phyloP scores from a whole-genome alignment of 2,113 vertebrate genomes.

The Lucifuga dentata region DNA sequence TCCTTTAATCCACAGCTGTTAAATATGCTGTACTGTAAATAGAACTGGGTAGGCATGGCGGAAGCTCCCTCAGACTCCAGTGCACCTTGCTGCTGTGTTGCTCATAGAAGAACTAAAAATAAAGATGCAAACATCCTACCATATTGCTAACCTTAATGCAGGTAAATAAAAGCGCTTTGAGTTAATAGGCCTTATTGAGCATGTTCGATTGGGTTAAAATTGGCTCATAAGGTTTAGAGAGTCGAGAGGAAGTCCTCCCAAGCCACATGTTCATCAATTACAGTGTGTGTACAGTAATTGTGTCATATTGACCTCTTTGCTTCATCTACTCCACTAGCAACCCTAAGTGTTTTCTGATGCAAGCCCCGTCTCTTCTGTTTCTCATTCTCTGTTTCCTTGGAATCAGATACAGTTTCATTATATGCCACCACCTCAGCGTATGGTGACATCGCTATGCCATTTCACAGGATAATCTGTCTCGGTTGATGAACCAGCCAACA shows the following conservation, averaged over 20 bases:
- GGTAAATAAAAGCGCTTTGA: slow-evolving; percentile 57
- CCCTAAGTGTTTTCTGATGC: slow-evolving; percentile 48
- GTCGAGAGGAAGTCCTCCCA: slow-evolving; percentile 38
- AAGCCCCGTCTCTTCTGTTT: slow-evolving; percentile 2
- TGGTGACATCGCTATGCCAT: slow-evolving; percentile 28
- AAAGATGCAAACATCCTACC: slow-evolving; percentile 29
- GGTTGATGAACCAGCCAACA: slow-evolving; percentile 10
- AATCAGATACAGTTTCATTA: slow-evolving; percentile 14
- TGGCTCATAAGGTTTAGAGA: slow-evolving; percentile 46
- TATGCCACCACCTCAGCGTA: slow-evolving; percentile 20
- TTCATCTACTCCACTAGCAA: slow-evolving; percentile 55
- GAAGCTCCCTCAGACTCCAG: slow-evolving; percentile 23
- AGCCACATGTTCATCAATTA: slow-evolving; percentile 69
- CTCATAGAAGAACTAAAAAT: slow-evolving; percentile 30
- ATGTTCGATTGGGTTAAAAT: slow-evolving; percentile 60
- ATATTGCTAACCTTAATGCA: background rate
- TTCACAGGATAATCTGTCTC: slow-evolving; percentile 31
- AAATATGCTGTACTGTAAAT: slow-evolving; percentile 27
- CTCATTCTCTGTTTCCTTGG: background rate
- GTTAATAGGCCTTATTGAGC: slow-evolving; percentile 63
- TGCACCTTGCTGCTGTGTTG: slow-evolving; percentile 11
- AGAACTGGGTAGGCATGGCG: background rate
- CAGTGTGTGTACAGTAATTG: slow-evolving; percentile 66
- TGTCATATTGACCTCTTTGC: slow-evolving; percentile 64
- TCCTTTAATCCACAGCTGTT: slow-evolving; percentile 29